Base-by-base conservation (phyloP, 2,113 vertebrate species). In the Notiomystis cincta region DNA sequence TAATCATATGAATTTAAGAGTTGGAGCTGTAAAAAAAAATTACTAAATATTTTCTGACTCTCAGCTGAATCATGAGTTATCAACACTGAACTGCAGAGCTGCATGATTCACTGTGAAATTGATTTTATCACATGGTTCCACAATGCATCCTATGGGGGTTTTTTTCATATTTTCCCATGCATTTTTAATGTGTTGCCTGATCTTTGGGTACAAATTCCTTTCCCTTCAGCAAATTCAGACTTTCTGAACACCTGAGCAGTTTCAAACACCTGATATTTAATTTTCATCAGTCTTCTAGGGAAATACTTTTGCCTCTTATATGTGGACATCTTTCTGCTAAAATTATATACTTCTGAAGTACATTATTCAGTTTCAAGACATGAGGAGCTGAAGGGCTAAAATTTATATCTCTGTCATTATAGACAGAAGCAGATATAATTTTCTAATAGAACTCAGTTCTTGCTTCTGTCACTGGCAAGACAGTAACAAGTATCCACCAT, bases 1-100 rank as follows among this genome's bases (percentile, higher is more conserved):
- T 91, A 95, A 90, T 92, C 71, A 67, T 90, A 77, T 66, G 92
- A 96, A 96, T 94, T 88, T 91, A 94, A 88, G 93, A 95, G 76
- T 13, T 60, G 37, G 17, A 17, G 20, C 51, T 90, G 87, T 54
- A 51, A 90, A 90, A 83, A 83, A 85, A 69, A 57, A 6, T 62
- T 77, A 38, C 58, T 80, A 80, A 93, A 83, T 92, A 93, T 95
- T 88, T 91, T 78, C 82, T 93, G 64, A 67, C 64, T 93, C 85
- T 93, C 64, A 64, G 80, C 48, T 87, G 92, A 92, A 89, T 96
- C 30, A 21, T 81, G 82, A 84, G 82, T 83, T 95, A 92, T 83
- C 72, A 92, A 75, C 80, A 87, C 19, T 67, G 40, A 95, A 3
- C 85, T 87, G 93, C 80, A 87, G 69, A 94, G 82, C 76, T 95